phyloP scores from a whole-genome alignment of 1,140 invertebrate genomes.

The Drosophila malerkotliana region DNA sequence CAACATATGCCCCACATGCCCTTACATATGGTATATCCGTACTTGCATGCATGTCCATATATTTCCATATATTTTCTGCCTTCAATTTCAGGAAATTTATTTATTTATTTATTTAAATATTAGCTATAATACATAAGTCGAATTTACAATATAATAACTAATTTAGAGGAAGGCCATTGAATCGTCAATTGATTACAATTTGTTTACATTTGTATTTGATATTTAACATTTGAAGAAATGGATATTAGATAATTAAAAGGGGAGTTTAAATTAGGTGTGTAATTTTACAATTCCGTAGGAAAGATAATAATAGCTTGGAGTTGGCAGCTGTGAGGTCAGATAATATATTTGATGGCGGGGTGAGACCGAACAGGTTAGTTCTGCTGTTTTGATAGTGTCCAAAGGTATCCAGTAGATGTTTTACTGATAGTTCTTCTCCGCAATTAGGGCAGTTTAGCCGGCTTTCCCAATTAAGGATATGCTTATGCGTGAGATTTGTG shows the following conservation, averaged over 20 bases:
- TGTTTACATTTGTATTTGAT: not conserved
- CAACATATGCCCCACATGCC: too few species aligned
- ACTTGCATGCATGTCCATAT: too few species aligned
- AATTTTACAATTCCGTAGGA: not conserved
- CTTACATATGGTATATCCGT: too few species aligned
- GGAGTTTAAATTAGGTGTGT: not conserved
- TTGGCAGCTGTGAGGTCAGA: slow-evolving; percentile 1
- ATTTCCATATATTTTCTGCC: too few species aligned
- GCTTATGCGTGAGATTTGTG: slow-evolving; percentile 7
- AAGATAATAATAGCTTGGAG: slow-evolving; percentile 1
- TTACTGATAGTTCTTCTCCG: slow-evolving; percentile 13
- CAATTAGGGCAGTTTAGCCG: slow-evolving; percentile 6
- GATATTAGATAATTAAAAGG: slow-evolving; percentile 4
- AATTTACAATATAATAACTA: not conserved
- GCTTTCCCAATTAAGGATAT: slow-evolving; percentile 1
- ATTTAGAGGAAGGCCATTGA: not conserved
- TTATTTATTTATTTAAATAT: not conserved
- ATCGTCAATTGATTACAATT: not conserved
- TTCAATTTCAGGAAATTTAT: too few species aligned
- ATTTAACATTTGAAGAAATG: not conserved
- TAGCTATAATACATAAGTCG: not conserved
- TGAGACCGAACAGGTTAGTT: slow-evolving; percentile 3
- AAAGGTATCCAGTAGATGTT: slow-evolving; percentile 3
- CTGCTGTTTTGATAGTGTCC: not conserved
- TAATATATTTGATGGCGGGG: slow-evolving; percentile 10